Base-by-base conservation (phyloP, 2,113 vertebrate species). In the Upupa epops region DNA sequence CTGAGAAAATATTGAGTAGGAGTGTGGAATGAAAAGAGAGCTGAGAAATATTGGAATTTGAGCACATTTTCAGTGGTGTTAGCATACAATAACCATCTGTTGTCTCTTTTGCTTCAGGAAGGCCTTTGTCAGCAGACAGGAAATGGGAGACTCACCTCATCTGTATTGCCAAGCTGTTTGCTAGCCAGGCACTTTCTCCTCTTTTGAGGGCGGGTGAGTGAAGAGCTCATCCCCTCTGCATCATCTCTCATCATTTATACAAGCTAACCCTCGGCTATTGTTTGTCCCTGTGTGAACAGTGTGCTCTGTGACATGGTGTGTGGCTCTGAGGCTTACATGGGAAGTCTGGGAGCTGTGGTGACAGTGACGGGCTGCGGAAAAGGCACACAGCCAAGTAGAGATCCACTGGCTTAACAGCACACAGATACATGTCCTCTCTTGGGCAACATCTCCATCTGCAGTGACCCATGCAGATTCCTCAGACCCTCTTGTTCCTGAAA, bases 171-270 rank as follows among this genome's bases (percentile, higher is more conserved):
- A 58, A 52, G 70, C 82, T 54, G 28, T 31, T 73, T 45, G 84
- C 93, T 29, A 52, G 52, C 65, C 87, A 90, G 81, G 93, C 82
- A 32, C 73, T 75, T 78, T 84, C 48, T 60, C 37, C 65, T n/a
- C 32, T 11, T 89, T 20, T 59, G 79, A 32, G 69, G 86, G 89
- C 29, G n/a, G 49, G 42, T 3, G 59, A 56, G 83, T 0, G n/a
- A 49, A 40, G 70, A 87, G 70, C 93, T 14, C 52, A 21, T 9
- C 69, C 78, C 52, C 78, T 22, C 32, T 2, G 69, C 74, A 29
- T 46, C 51, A n/a, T 28, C 83, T 71, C 70, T 4, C 69, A 60
- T 2, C 4, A 29, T 51, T 81, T 71, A 9, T 28, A 63, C 69
- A 60, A 31, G 81, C 82, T 64, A 51, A 74, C 70, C 61, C 74